A percentile compares a stretch with the other conserved stretches of the same genome.
Conservation (phyloP, 2,113 vertebrate species). For the Myotis davidii region DNA sequence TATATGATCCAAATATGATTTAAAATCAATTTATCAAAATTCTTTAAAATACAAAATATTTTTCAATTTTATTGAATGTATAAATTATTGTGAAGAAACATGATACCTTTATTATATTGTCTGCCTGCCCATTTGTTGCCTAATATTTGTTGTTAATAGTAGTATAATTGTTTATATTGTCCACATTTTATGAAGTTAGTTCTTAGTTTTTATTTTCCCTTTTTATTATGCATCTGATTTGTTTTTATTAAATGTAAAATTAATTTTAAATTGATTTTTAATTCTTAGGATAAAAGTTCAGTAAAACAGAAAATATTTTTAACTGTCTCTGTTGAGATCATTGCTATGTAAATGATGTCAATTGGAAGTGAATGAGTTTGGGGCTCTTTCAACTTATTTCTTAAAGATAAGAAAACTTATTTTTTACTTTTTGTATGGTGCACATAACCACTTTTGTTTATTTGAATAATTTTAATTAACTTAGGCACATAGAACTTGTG, state of each 20-base stretch:
- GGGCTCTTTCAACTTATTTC: slow-evolving; percentile 52
- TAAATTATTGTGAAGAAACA: neutral
- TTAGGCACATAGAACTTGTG: neutral
- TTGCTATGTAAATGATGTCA: slow-evolving; percentile 62
- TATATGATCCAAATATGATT: neutral
- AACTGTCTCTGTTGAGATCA: slow-evolving; percentile 57
- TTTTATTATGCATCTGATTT: neutral
- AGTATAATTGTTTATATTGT: neutral
- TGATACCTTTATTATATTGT: neutral
- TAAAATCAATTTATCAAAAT: neutral
- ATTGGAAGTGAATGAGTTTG: slow-evolving; percentile 58
- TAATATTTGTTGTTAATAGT: neutral
- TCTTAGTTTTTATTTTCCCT: neutral
- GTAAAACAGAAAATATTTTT: slow-evolving; percentile 30
- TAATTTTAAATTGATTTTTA: slow-evolving; percentile 63
- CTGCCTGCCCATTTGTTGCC: neutral
- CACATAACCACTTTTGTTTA: slow-evolving; percentile 68
- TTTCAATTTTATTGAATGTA: neutral
- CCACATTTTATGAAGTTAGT: neutral
- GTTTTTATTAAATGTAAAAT: neutral
- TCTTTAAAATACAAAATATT: neutral
- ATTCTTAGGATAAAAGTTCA: slow-evolving; percentile 62
- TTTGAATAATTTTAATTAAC: slow-evolving; percentile 62
- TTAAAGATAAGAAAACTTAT: slow-evolving; percentile 65
- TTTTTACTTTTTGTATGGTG: slow-evolving; percentile 49